Evolutionary conservation across 2,888 invertebrate species (phyloP).

Genomic region (Noctua janthina): DNA sequence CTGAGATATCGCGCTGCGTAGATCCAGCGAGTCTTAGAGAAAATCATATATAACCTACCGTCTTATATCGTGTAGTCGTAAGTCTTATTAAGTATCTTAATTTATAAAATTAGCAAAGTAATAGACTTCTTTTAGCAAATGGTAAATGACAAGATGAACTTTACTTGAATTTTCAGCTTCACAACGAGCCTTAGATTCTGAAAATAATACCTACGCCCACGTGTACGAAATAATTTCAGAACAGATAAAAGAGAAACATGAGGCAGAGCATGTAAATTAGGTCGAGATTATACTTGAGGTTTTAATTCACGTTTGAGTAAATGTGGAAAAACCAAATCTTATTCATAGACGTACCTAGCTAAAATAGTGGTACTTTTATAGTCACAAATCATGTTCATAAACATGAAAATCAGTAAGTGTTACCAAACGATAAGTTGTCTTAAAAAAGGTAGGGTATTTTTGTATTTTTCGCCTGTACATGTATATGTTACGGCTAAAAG

Average conservation of each 20-base stretch:
- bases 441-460: background rate
- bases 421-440: background rate
- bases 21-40: background rate
- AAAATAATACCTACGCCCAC: background rate
- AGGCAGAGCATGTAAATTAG: background rate
- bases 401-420: background rate
- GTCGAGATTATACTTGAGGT: slow-evolving; percentile 7
- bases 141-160: background rate
- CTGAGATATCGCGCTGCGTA: slow-evolving; percentile 23
- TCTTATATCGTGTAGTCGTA: background rate
- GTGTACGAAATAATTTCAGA: slow-evolving; percentile 14
- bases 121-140: background rate
- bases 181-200: background rate
- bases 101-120: background rate
- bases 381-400: no score
- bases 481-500: no score
- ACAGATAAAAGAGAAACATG: slow-evolving; percentile 15
- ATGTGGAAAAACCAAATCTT: background rate
- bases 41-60: background rate
- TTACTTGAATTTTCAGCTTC: background rate
- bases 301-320: slow-evolving; percentile 1
- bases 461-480: background rate
- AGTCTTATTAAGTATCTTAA: background rate
- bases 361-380: background rate
- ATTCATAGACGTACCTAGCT: no score